Evolutionary conservation across 2,797 vertebrate species (phyloP).

Genomic region (Etheostoma perlongum): DNA sequence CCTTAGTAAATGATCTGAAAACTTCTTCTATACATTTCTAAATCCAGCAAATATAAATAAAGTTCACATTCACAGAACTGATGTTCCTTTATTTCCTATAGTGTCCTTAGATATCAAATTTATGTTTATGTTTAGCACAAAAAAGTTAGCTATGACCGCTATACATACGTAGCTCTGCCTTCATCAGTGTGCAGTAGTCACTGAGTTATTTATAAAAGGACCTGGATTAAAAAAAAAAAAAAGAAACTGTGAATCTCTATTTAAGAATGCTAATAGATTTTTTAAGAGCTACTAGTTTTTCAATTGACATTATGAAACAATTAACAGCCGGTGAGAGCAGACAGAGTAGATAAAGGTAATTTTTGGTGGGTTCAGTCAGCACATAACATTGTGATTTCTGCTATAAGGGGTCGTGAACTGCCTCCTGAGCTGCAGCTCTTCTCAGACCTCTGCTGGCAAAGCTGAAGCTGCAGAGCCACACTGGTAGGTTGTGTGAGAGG

Average conservation of each 20-base stretch:
- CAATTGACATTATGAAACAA: slow-evolving; percentile 16
- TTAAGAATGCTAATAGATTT: not conserved
- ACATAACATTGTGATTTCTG: slow-evolving; percentile 54
- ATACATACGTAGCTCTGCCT: not conserved
- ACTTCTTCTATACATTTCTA: not conserved
- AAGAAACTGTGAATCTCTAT: not conserved
- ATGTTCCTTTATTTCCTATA: slow-evolving; percentile 5
- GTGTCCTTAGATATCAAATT: not conserved
- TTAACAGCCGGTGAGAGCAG: slow-evolving; percentile 4
- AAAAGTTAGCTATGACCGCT: no score
- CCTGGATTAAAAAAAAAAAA: no score
- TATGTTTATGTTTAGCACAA: not conserved
- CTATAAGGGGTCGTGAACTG: slow-evolving; percentile 67
- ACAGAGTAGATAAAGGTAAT: slow-evolving; percentile 48
- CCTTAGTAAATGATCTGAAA: not conserved
- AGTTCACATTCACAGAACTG: not conserved
- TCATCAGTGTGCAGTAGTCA: not conserved
- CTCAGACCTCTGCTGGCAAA: slow-evolving; percentile 67
- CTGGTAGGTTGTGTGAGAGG: slow-evolving; percentile 79
- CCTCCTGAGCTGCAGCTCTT: slow-evolving; percentile 58
- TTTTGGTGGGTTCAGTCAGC: slow-evolving; percentile 52
- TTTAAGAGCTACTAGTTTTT: not conserved
- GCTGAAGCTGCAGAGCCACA: slow-evolving; percentile 70
- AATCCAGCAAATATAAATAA: not conserved
- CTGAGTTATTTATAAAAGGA: not conserved